Percentiles rank a stretch among this genome's conserved stretches.
Evolutionary conservation across 1,140 invertebrate genomes (phyloP).

Genomic region (Scaptomyza pallida): DNA sequence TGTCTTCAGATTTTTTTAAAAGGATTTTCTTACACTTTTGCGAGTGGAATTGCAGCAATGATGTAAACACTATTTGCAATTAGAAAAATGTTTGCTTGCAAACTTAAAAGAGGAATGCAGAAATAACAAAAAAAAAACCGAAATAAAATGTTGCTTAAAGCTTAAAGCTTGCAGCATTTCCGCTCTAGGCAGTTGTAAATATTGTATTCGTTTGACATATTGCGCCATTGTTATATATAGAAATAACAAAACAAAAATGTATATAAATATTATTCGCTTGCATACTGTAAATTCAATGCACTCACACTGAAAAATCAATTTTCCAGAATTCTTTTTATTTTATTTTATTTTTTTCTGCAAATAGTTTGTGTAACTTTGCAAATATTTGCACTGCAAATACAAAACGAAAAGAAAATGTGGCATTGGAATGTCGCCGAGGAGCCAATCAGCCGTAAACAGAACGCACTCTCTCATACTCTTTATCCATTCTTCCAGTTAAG

Average conservation of each 20-base stretch:
- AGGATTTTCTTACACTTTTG: slow-evolving; percentile 40
- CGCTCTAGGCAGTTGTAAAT: no score
- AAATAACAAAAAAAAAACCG: neutral
- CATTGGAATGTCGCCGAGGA: slow-evolving; percentile 23
- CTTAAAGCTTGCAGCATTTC: no score
- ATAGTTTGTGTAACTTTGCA: slow-evolving; percentile 40
- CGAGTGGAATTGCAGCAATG: slow-evolving; percentile 4
- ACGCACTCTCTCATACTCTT: slow-evolving; percentile 1
- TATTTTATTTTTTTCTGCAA: slow-evolving; percentile 7
- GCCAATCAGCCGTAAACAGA: slow-evolving; percentile 32
- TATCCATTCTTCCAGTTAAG: neutral
- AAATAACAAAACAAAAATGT: no score
- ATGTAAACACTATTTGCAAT: no score
- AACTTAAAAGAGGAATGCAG: no score
- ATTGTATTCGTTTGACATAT: no score
- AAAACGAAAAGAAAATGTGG: slow-evolving; percentile 15
- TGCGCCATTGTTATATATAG: no score
- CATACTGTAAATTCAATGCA: neutral
- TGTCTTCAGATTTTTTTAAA: slow-evolving; percentile 24
- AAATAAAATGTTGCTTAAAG: neutral
- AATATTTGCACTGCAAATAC: slow-evolving; percentile 28
- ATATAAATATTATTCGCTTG: no score
- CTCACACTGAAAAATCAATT: neutral
- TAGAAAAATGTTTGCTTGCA: no score
- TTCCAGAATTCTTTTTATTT: neutral